phyloP scores from a whole-genome alignment of 2,888 invertebrate species.

The Drosophila nr. perissopoda region DNA sequence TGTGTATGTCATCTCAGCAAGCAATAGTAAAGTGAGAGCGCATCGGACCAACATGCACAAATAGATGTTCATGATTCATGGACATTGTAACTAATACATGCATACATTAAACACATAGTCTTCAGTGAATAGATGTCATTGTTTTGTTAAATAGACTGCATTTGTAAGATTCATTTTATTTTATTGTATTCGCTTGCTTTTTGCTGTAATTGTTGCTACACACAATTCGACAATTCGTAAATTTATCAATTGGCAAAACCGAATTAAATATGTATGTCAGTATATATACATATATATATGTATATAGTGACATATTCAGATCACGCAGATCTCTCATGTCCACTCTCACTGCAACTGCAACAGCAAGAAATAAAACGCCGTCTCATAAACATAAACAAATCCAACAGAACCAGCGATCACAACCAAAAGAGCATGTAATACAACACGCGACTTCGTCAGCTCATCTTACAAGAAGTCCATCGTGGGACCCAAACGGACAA shows the following conservation, averaged over 20 bases:
- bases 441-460: too few relatives aligned
- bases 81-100: slow-evolving; percentile 34
- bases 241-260: slow-evolving; percentile 49
- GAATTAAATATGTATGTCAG: background rate
- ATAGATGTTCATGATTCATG: slow-evolving; percentile 34
- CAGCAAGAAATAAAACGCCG: too few relatives aligned
- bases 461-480: too few relatives aligned
- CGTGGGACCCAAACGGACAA: too few relatives aligned
- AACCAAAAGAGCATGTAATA: too few relatives aligned
- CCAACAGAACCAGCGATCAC: too few relatives aligned
- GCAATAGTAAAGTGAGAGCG: slow-evolving; percentile 54
- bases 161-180: slow-evolving; percentile 45
- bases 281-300: too few relatives aligned
- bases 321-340: too few relatives aligned
- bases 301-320: too few relatives aligned
- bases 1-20: slow-evolving; percentile 20
- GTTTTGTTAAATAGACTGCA: slow-evolving; percentile 23
- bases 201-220: slow-evolving; percentile 26
- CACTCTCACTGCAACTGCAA: too few relatives aligned
- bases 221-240: slow-evolving; percentile 33
- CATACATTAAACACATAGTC: slow-evolving; percentile 19
- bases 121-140: slow-evolving; percentile 32
- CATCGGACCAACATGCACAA: slow-evolving; percentile 6
- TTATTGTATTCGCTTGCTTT: slow-evolving; percentile 6
- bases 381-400: too few relatives aligned